Evolutionary conservation across 1,140 invertebrate genomes (phyloP).

Genomic region (Hylyphantes graminicola): DNA sequence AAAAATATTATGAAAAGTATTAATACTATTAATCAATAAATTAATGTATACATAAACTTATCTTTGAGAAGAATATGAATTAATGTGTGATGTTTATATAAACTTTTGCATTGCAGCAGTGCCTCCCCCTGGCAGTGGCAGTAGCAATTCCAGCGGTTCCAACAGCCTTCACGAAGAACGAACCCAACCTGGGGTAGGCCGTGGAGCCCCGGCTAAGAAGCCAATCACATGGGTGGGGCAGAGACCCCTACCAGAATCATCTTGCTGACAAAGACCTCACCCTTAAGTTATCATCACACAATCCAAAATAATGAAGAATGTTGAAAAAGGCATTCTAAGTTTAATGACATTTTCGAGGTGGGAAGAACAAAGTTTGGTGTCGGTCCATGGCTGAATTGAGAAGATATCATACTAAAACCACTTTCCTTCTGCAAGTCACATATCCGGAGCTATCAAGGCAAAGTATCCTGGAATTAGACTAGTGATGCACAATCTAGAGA

Average conservation of each 20-base stretch:
- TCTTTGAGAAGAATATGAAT: too few relatives aligned
- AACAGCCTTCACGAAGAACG: slow-evolving; percentile 42
- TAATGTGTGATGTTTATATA: too few relatives aligned
- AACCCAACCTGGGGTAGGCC: slow-evolving; percentile 9
- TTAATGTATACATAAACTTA: too few relatives aligned
- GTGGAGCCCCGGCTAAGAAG: slow-evolving; percentile 42
- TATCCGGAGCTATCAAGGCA: background rate
- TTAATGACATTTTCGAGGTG: slow-evolving; percentile 36
- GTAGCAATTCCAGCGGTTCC: slow-evolving; percentile 45
- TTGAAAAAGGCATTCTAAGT: slow-evolving; percentile 42
- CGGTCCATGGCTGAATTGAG: slow-evolving; percentile 39
- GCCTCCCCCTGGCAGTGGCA: slow-evolving; percentile 35
- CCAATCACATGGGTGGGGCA: slow-evolving; percentile 43
- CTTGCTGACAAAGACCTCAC: slow-evolving; percentile 56
- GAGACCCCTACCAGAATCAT: slow-evolving; percentile 46
- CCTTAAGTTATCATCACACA: slow-evolving; percentile 31
- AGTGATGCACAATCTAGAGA: slow-evolving; percentile 51
- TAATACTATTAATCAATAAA: too few relatives aligned
- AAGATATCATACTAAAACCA: background rate
- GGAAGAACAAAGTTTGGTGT: slow-evolving; percentile 56
- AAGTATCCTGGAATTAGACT: slow-evolving; percentile 50
- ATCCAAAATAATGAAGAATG: slow-evolving; percentile 43
- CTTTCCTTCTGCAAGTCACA: slow-evolving; percentile 27
- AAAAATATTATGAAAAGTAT: too few relatives aligned
- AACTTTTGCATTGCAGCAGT: slow-evolving; percentile 9